phyloP scores from a whole-genome alignment of 1,140 invertebrate species.

The Bombus affinis region DNA sequence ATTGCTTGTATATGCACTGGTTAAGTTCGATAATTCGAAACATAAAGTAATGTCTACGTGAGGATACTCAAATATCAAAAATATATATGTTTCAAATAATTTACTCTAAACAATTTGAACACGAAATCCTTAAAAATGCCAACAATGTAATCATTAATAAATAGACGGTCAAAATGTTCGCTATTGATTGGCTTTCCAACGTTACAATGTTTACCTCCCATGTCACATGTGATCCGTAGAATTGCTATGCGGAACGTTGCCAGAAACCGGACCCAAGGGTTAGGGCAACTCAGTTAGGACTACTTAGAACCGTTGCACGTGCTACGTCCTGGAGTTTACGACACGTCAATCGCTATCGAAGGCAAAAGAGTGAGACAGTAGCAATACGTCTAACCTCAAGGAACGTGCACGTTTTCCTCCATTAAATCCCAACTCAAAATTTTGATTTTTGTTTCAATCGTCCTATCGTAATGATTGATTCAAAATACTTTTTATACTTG shows the following conservation, averaged over 20 bases:
- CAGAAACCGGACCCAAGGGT: conserved; percentile 15
- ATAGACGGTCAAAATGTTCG: background rate
- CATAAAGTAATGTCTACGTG: too few relatives aligned
- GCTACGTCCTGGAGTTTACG: background rate
- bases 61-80: too few relatives aligned
- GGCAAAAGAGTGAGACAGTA: background rate
- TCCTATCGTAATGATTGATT: background rate
- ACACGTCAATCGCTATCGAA: background rate
- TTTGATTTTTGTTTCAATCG: background rate
- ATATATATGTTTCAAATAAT: too few relatives aligned
- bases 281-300: background rate
- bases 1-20: too few relatives aligned
- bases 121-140: background rate
- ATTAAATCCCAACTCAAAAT: background rate
- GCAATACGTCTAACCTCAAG: background rate
- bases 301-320: background rate
- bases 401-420: background rate
- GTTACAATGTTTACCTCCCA: background rate
- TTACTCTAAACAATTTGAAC: background rate
- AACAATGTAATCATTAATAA: background rate
- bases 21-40: too few relatives aligned
- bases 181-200: background rate
- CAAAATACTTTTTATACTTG: too few relatives aligned
- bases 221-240: background rate
- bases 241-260: conserved; percentile 8